phyloP scores from a whole-genome alignment of 1,140 invertebrate genomes.

The Eumeta japonica region DNA sequence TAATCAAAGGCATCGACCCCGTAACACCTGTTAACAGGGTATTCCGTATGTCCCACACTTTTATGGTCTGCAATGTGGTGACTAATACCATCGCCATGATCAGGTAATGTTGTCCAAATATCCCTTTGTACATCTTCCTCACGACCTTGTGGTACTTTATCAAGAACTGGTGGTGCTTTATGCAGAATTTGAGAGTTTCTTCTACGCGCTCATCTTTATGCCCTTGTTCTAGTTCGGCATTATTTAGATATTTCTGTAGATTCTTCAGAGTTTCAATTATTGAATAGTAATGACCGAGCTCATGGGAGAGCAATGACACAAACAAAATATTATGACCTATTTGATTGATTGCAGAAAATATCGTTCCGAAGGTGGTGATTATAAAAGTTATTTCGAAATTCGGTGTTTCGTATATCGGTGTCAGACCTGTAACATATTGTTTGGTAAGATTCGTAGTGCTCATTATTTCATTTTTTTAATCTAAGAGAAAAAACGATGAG shows the following conservation, averaged over 20 bases:
- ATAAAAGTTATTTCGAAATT: conserved; percentile 19
- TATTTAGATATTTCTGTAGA: conserved; percentile 9
- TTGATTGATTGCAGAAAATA: conserved; percentile 22
- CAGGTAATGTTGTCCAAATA: conserved; percentile 20
- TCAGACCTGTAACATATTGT: conserved; percentile 18
- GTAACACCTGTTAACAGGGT: conserved; percentile 21
- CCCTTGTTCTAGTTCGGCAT: conserved; percentile 1
- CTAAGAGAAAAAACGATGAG: too few relatives aligned
- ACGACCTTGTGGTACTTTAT: conserved; percentile 15
- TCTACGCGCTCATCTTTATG: conserved; percentile 2
- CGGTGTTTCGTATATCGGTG: conserved; percentile 19
- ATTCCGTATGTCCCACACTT: conserved; percentile 17
- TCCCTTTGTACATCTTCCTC: conserved; percentile 14
- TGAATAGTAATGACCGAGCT: conserved; percentile 21
- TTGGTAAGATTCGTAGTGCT: too few relatives aligned
- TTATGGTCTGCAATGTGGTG: conserved; percentile 23
- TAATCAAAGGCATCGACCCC: conserved; percentile 17
- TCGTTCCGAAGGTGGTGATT: conserved; percentile 13
- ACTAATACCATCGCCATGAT: conserved; percentile 22
- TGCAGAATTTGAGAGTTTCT: conserved; percentile 14
- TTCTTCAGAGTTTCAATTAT: conserved; percentile 19
- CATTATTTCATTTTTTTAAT: too few relatives aligned
- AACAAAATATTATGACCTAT: conserved; percentile 23
- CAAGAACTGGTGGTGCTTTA: conserved; percentile 19
- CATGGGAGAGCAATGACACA: conserved; percentile 16